Percentiles rank a stretch among this genome's conserved stretches.
phyloP scores from a whole-genome alignment of 2,888 invertebrate genomes.

The Carterocephalus palaemon region DNA sequence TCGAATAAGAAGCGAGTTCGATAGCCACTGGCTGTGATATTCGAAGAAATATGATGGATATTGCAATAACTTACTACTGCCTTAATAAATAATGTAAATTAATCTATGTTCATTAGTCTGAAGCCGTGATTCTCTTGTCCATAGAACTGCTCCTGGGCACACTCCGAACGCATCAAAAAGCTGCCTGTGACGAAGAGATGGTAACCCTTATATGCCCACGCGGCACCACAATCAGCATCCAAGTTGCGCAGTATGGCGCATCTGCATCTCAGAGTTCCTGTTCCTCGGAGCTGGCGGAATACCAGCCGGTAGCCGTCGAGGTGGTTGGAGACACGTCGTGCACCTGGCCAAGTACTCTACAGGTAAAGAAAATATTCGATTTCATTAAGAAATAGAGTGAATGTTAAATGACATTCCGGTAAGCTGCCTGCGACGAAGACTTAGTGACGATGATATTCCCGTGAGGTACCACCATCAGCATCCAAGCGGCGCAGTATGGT shows the following conservation, averaged over 20 bases:
- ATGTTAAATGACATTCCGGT: conserved; percentile 93
- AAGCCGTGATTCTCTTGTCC: conserved; percentile 37
- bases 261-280: conserved; percentile 74
- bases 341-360: conserved; percentile 86
- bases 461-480: conserved; percentile 92
- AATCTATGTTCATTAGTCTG: no score
- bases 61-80: no score
- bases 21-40: no score
- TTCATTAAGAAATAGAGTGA: no score
- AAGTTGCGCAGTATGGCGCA: conserved; percentile 93
- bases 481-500: conserved; percentile 94
- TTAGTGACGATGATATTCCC: conserved; percentile 93
- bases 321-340: conserved; percentile 83
- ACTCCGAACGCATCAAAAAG: conserved; percentile 92
- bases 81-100: no score
- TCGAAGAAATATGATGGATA: no score
- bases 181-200: conserved; percentile 94
- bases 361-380: conserved; percentile 72
- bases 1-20: no score
- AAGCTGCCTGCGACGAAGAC: conserved; percentile 95
- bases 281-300: conserved; percentile 70
- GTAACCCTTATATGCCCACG: conserved; percentile 93
- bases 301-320: conserved; percentile 71
- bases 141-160: conserved; percentile 94
- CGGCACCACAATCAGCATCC: conserved; percentile 94